Evolutionary conservation across 2,113 vertebrate species (phyloP).

Genomic region (Pseudonaja textilis): DNA sequence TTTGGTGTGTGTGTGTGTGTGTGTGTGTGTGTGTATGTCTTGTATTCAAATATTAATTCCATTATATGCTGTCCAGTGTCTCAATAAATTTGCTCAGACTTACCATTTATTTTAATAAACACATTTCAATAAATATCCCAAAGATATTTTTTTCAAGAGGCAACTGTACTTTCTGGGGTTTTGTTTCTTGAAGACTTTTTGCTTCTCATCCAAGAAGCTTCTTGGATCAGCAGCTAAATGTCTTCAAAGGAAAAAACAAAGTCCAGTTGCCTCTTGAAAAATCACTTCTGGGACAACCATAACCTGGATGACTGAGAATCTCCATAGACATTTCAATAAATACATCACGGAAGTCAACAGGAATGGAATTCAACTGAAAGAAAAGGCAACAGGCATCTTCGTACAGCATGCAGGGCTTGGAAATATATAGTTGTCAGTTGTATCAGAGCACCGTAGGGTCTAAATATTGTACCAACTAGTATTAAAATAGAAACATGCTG

Average conservation of each 20-base stretch:
- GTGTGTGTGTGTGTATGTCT: no score
- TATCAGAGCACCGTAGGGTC: not conserved
- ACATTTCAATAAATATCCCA: not conserved
- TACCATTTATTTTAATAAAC: not conserved
- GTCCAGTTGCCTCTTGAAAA: no score
- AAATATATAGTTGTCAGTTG: not conserved
- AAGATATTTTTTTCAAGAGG: no score
- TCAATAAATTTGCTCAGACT: not conserved
- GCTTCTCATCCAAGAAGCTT: no score
- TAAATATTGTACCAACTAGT: constrained; percentile 10
- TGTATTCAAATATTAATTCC: not conserved
- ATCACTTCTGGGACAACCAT: no score
- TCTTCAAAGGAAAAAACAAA: no score
- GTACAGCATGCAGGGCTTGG: not conserved
- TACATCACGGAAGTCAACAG: not conserved
- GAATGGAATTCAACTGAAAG: not conserved
- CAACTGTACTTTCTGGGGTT: no score
- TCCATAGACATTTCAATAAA: not conserved
- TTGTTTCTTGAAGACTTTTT: no score
- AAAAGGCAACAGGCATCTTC: not conserved
- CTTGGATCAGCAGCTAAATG: no score
- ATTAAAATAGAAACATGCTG: constrained; percentile 5
- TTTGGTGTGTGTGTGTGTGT: not conserved
- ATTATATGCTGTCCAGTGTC: not conserved
- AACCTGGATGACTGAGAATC: no score